These are phyloP conservation scores for Ceuthmochares aereus DNA, from an alignment of 2,113 vertebrate genomes.

Conservation along the genomic window DNA sequence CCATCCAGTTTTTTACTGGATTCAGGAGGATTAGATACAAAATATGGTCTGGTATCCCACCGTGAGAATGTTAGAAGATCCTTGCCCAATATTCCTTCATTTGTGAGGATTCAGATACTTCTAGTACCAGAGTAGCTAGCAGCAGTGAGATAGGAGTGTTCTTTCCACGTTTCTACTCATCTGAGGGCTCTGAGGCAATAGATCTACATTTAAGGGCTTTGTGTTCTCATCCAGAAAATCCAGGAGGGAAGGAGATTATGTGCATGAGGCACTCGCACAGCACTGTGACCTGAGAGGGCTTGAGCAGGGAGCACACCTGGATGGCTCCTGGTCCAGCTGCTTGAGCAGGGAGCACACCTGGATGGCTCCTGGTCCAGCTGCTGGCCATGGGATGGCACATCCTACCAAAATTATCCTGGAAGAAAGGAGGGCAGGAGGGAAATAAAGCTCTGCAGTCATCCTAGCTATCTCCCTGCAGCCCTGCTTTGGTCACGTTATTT, in stretches of 20 bases:
- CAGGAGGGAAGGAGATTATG: not conserved
- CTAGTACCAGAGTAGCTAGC: not conserved
- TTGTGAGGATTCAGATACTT: not conserved
- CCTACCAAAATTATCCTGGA: not conserved
- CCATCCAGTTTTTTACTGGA: not conserved
- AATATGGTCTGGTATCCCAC: not conserved
- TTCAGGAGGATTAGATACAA: not conserved
- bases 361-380: not conserved
- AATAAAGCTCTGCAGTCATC: not conserved
- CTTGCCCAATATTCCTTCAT: not conserved
- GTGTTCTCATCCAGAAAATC: not conserved
- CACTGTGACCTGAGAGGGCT: not conserved
- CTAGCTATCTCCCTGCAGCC: not conserved
- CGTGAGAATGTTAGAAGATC: not conserved
- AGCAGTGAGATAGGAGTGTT: not conserved
- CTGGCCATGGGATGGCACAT: not conserved
- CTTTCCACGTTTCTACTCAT: not conserved
- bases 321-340: not conserved
- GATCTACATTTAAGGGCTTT: not conserved
- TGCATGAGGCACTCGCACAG: not conserved
- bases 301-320: not conserved
- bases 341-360: not conserved
- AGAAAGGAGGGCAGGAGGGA: not conserved
- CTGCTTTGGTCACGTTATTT: not conserved
- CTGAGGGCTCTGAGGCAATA: not conserved